Conservation (phyloP, 92 coral and sea anemone genomes). For the Porites cylindrica region DNA sequence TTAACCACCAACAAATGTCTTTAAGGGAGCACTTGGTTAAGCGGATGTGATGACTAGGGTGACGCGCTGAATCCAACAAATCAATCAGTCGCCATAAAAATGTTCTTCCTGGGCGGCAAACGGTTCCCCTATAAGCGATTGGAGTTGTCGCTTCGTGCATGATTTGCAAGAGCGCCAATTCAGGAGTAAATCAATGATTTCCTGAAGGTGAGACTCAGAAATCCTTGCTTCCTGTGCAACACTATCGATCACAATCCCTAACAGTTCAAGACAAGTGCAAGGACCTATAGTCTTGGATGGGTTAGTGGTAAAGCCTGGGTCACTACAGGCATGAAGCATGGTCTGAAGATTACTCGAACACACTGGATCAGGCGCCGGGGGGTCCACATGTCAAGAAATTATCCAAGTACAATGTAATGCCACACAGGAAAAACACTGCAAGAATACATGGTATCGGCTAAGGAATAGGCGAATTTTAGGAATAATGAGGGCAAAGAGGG, state of each 20-base stretch:
- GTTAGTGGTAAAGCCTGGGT: no score
- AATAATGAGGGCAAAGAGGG: no score
- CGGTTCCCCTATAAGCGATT: conserved; percentile 20
- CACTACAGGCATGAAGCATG: no score
- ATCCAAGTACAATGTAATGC: conserved; percentile 42
- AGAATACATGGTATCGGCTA: no score
- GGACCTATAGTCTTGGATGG: no score
- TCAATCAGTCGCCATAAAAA: conserved; percentile 41
- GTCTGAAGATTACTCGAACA: no score
- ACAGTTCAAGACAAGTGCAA: not conserved
- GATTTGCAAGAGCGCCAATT: not conserved
- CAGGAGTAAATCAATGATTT: conserved; percentile 19
- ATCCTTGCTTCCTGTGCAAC: conserved; percentile 36
- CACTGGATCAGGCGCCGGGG: conserved; percentile 21
- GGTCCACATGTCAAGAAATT: conserved; percentile 66
- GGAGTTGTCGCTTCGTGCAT: conserved; percentile 32
- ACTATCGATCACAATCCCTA: conserved; percentile 52
- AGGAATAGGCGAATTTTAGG: no score
- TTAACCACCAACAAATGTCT: conserved; percentile 43
- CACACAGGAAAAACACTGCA: not conserved
- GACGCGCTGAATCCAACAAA: conserved; percentile 1
- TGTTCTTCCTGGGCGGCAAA: conserved; percentile 51
- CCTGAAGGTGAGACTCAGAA: conserved; percentile 24
- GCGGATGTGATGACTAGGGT: conserved; percentile 28
- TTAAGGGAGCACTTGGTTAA: conserved; percentile 18